Conservation (phyloP, 2,113 vertebrate species). For the Alethe diademata region DNA sequence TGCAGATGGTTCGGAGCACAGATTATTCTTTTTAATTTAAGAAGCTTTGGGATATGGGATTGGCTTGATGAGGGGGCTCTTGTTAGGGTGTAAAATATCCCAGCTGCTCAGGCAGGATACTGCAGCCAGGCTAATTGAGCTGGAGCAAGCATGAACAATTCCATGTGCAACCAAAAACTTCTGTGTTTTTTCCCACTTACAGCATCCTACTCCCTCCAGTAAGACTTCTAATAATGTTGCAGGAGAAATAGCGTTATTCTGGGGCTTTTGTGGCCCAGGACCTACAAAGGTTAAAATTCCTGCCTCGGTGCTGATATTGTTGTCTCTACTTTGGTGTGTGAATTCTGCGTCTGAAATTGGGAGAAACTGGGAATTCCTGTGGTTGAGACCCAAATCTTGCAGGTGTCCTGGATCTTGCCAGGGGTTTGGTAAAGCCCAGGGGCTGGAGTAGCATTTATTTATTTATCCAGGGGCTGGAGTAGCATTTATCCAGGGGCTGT, state of each 20-base stretch:
- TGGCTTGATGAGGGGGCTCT: background rate
- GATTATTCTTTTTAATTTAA: background rate
- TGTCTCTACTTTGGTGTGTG: fast-evolving
- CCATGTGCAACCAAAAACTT: background rate
- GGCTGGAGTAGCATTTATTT: background rate
- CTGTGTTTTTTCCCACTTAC: fast-evolving
- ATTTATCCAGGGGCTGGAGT: fast-evolving
- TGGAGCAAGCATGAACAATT: background rate
- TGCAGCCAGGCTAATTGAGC: background rate
- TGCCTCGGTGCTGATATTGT: fast-evolving
- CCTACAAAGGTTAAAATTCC: fast-evolving
- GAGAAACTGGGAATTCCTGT: background rate
- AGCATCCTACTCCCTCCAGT: background rate
- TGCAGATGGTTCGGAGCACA: background rate
- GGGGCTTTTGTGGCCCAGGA: background rate
- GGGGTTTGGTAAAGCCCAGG: background rate
- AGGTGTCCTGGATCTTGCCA: background rate
- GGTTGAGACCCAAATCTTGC: background rate
- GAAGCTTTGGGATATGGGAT: background rate
- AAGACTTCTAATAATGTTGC: background rate
- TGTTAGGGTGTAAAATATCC: background rate
- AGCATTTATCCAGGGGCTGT: fast-evolving
- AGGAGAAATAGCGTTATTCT: background rate
- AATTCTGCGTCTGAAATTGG: background rate
- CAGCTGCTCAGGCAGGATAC: background rate